These are phyloP conservation scores for Antechinus flavipes DNA, from an alignment of 2,113 vertebrate genomes.

Conservation along the genomic window DNA sequence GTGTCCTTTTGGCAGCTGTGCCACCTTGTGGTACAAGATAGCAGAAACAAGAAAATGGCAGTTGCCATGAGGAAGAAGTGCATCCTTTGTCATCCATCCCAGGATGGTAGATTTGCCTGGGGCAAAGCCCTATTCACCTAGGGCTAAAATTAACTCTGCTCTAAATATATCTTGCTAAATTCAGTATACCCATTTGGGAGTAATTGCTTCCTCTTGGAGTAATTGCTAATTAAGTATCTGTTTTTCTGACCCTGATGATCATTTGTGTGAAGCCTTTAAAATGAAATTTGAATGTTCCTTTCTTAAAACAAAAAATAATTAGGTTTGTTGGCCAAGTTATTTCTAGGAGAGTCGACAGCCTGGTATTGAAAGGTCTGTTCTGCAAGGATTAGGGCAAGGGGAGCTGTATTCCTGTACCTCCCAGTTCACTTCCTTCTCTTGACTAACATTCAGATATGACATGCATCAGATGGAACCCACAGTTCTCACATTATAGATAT, in stretches of 20 bases:
- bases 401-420: neutral
- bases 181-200: neutral
- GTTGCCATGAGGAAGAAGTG: neutral
- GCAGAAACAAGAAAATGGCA: neutral
- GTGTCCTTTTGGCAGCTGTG: neutral
- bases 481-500: neutral
- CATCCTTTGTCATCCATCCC: neutral
- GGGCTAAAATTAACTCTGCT: neutral
- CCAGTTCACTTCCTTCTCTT: neutral
- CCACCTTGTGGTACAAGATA: neutral
- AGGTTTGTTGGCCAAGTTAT: slow-evolving; percentile 16
- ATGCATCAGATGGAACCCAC: neutral
- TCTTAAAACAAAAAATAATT: neutral
- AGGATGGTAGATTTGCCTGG: neutral
- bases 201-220: neutral
- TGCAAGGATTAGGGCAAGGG: neutral
- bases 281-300: neutral
- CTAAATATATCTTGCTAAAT: neutral
- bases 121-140: neutral
- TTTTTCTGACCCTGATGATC: slow-evolving; percentile 21
- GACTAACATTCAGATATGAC: neutral
- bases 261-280: neutral
- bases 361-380: slow-evolving; percentile 1
- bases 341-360: neutral
- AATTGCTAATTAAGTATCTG: neutral